Percentiles rank a stretch among this genome's conserved stretches.
These are phyloP conservation scores for Alca torda DNA, from an alignment of 2,797 vertebrate species.

Conservation along the genomic window DNA sequence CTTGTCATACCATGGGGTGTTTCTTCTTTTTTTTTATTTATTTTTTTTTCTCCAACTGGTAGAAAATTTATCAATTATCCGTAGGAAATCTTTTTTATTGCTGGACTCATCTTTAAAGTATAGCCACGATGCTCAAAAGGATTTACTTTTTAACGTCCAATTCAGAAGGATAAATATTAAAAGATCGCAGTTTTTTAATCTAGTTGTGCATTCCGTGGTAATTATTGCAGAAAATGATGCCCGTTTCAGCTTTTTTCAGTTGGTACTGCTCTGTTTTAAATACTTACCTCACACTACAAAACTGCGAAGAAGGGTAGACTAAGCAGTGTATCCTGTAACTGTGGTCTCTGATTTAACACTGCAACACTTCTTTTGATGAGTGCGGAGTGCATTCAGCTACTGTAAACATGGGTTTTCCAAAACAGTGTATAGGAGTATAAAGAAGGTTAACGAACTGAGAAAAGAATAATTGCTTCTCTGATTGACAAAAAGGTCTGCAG, in stretches of 20 bases:
- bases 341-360: neutral
- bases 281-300: neutral
- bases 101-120: neutral
- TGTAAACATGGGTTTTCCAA: neutral
- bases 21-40: neutral
- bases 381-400: neutral
- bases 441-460: neutral
- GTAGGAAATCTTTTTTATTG: neutral
- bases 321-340: neutral
- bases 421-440: neutral
- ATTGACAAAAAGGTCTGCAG: neutral
- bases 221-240: neutral
- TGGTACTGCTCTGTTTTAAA: neutral
- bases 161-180: neutral
- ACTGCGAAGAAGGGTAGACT: neutral
- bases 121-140: neutral
- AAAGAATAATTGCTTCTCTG: neutral
- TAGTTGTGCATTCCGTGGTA: neutral
- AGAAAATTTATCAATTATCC: neutral
- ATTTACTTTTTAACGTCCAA: neutral
- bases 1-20: conserved; percentile 9
- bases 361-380: neutral
- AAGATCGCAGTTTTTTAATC: neutral
- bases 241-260: neutral
- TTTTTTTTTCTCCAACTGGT: neutral